Evolutionary conservation across 2,888 invertebrate genomes (phyloP).

Genomic region (Rotaria sp.): DNA sequence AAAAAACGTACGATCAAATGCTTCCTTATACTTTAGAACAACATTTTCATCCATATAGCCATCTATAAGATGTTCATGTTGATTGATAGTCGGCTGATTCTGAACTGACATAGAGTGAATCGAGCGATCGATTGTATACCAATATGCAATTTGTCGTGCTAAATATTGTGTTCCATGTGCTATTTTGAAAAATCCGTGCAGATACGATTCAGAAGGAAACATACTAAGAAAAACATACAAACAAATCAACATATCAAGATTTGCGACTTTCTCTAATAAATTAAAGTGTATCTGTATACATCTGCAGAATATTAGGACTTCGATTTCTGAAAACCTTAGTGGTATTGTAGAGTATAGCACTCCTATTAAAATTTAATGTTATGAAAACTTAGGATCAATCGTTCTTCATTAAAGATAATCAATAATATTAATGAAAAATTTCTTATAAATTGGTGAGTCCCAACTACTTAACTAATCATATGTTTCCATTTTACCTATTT

Average conservation of each 20-base stretch:
- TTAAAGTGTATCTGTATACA: not conserved
- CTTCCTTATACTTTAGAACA: not conserved
- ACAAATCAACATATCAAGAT: not conserved
- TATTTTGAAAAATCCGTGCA: not conserved
- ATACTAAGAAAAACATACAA: not conserved
- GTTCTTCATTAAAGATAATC: no score
- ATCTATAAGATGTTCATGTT: not conserved
- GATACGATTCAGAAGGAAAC: not conserved
- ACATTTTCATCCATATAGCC: not conserved
- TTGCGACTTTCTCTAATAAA: not conserved
- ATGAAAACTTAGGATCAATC: no score
- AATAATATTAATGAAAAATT: no score
- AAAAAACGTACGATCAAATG: not conserved
- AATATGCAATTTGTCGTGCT: not conserved
- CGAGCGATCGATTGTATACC: not conserved
- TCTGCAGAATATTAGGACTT: not conserved
- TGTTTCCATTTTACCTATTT: no score
- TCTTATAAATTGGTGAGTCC: no score
- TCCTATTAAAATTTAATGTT: no score
- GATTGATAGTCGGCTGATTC: not conserved
- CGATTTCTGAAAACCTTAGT: no score
- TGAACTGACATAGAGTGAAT: not conserved
- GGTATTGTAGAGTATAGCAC: no score
- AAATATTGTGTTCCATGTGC: not conserved
- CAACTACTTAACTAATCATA: no score